Evolutionary conservation across 2,113 vertebrate genomes (phyloP).

Genomic region (Phalacrocorax brasilianus): DNA sequence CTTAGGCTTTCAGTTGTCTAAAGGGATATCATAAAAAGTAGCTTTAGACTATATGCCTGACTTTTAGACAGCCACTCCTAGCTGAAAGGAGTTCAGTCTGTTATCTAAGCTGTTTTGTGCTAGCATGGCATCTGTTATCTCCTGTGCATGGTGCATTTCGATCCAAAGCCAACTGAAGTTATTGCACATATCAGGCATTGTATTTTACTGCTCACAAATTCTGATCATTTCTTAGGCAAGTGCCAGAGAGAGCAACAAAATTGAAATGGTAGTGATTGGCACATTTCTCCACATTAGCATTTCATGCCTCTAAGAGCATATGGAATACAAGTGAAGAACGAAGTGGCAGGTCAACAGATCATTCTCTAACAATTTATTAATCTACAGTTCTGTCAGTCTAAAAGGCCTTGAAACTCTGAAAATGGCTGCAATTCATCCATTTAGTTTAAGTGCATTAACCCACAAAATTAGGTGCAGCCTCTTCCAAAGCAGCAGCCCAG

Average conservation of each 20-base stretch:
- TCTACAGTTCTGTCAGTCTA: neutral
- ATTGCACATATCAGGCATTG: neutral
- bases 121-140: neutral
- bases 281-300: neutral
- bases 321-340: neutral
- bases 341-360: neutral
- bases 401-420: neutral
- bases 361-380: conserved; percentile 34
- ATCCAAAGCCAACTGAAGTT: neutral
- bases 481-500: conserved; percentile 5
- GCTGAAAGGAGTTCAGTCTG: neutral
- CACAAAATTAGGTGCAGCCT: conserved; percentile 31
- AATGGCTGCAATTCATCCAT: conserved; percentile 37
- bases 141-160: neutral
- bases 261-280: neutral
- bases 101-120: neutral
- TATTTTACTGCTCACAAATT: neutral
- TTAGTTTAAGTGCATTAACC: conserved; percentile 49
- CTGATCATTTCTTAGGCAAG: neutral
- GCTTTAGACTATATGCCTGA: neutral
- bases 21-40: neutral
- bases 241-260: neutral
- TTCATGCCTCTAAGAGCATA: neutral
- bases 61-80: neutral
- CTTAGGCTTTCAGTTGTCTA: neutral